Conservation (phyloP, 92 coral and sea anemone genomes). For the Hydrozoanthus gracilis region DNA sequence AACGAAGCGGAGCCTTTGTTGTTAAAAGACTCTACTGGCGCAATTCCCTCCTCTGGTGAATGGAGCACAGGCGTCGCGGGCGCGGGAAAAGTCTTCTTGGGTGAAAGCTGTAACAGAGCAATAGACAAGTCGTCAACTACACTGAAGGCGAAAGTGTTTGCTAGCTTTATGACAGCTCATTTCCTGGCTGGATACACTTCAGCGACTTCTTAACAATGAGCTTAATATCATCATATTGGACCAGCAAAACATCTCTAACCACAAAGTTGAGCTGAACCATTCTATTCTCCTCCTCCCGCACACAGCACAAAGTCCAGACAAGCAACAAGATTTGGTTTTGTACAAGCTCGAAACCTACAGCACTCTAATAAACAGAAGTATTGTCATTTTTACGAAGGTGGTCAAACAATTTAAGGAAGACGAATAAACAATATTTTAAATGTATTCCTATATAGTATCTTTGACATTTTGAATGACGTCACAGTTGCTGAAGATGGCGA, state of each 20-base stretch:
- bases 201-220: not conserved
- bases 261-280: not conserved
- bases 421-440: slow-evolving; percentile 13
- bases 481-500: not conserved
- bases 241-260: not conserved
- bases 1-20: slow-evolving; percentile 40
- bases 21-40: slow-evolving; percentile 43
- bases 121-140: not conserved
- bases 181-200: slow-evolving; percentile 17
- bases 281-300: not conserved
- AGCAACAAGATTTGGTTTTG: not conserved
- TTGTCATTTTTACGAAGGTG: not conserved
- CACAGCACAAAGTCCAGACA: not conserved
- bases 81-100: slow-evolving; percentile 39
- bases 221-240: slow-evolving; percentile 9
- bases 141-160: slow-evolving; percentile 8
- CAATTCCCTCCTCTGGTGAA: slow-evolving; percentile 45
- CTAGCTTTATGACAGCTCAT: slow-evolving; percentile 14
- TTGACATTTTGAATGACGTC: slow-evolving; percentile 27
- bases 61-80: slow-evolving; percentile 1
- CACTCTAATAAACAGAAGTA: not conserved
- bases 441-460: not conserved
- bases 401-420: not conserved
- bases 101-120: slow-evolving; percentile 32
- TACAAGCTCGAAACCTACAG: not conserved